Evolutionary conservation across 30 jellyfish, hydroid and myxozoan species (phyloP).

Genomic region (Haliclystus octoradiatus): DNA sequence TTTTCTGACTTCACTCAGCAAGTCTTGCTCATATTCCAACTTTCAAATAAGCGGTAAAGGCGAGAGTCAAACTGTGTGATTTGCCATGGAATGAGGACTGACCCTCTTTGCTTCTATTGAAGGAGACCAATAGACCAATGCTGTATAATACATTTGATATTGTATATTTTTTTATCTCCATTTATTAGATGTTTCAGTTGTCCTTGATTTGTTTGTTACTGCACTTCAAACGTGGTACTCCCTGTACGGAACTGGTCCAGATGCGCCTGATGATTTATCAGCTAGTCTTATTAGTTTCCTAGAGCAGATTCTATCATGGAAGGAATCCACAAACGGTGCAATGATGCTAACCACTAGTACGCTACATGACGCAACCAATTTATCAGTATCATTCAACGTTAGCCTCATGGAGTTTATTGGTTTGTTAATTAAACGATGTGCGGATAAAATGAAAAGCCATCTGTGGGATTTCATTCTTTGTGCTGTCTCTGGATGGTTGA

Average conservation of each 20-base stretch:
- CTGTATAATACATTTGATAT: too few relatives aligned
- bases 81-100: too few relatives aligned
- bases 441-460: conserved; percentile 4
- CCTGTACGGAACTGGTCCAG: conserved; percentile 8
- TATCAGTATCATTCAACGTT: conserved; percentile 19
- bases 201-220: conserved; percentile 28
- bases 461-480: conserved; percentile 94
- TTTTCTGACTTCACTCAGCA: too few relatives aligned
- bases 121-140: too few relatives aligned
- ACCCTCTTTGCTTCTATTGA: too few relatives aligned
- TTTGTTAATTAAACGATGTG: conserved; percentile 14
- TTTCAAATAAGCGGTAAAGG: too few relatives aligned
- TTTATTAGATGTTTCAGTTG: conserved; percentile 10
- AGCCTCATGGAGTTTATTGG: conserved; percentile 30
- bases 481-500: conserved; percentile 76
- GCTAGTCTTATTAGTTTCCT: conserved; percentile 7
- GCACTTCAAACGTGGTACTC: conserved; percentile 35
- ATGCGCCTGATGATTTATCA: conserved; percentile 16
- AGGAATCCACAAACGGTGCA: conserved; percentile 23
- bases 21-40: too few relatives aligned
- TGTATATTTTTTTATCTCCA: too few relatives aligned
- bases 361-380: conserved; percentile 22
- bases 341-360: conserved; percentile 8
- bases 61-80: too few relatives aligned
- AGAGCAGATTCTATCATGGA: conserved; percentile 30